Percentiles rank a stretch among this genome's conserved stretches.
Evolutionary conservation across 2,113 vertebrate species (phyloP).

Genomic region (Dryoscopus gambensis): DNA sequence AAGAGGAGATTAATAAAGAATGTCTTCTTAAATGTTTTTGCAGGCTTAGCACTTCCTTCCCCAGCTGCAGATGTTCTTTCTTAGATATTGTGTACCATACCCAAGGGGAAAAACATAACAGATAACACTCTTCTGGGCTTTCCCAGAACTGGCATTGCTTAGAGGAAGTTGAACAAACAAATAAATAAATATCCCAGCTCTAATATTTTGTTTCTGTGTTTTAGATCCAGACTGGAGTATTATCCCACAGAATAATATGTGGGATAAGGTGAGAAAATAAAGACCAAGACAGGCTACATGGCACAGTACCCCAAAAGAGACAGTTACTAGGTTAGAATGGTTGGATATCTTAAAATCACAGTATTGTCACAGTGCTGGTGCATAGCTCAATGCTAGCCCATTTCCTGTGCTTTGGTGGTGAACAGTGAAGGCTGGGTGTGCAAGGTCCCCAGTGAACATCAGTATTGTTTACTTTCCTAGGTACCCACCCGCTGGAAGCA

Average conservation of each 20-base stretch:
- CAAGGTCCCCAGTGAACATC: neutral
- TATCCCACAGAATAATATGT: neutral
- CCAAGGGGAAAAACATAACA: neutral
- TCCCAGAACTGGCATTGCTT: neutral
- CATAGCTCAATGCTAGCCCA: neutral
- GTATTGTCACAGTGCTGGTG: neutral
- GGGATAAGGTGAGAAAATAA: neutral
- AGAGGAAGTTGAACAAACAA: neutral
- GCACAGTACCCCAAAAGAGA: neutral
- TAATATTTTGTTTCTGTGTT: neutral
- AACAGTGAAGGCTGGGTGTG: neutral
- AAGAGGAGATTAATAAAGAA: neutral
- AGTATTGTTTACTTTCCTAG: neutral
- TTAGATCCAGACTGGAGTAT: neutral
- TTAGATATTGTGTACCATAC: neutral
- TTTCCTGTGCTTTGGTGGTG: neutral
- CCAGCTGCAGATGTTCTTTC: neutral
- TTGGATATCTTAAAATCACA: neutral
- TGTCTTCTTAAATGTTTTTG: neutral
- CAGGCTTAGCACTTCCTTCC: neutral
- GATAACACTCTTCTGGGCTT: neutral
- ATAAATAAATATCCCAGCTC: neutral
- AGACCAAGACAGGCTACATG: neutral
- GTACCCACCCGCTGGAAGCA: neutral
- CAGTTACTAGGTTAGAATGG: neutral